Conservation (phyloP, 2,113 vertebrate genomes). For the Phyllostomus hastatus region DNA sequence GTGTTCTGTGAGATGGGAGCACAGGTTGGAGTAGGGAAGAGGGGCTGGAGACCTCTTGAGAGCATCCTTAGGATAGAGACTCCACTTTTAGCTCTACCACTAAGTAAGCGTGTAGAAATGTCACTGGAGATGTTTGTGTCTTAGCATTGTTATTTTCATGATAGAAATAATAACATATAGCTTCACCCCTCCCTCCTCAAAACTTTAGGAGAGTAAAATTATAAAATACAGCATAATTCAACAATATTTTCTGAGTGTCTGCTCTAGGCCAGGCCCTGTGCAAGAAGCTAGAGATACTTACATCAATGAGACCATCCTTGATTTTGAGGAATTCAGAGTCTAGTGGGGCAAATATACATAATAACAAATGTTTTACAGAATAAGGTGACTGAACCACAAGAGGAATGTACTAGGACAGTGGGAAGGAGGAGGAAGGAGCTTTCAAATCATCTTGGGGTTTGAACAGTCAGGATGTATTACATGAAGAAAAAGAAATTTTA, state of each 20-base stretch:
- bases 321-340: not conserved
- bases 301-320: not conserved
- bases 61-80: accelerated
- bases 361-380: not conserved
- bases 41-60: not conserved
- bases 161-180: not conserved
- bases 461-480: not conserved
- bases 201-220: not conserved
- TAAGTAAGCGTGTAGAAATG: not conserved
- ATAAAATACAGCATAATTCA: not conserved
- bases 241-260: not conserved
- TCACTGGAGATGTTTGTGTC: not conserved
- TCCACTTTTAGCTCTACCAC: not conserved
- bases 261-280: not conserved
- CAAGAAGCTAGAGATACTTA: not conserved
- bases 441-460: not conserved
- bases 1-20: not conserved
- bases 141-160: not conserved
- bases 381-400: not conserved
- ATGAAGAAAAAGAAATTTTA: not conserved
- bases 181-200: not conserved
- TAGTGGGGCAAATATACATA: not conserved
- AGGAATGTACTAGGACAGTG: not conserved
- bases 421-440: not conserved
- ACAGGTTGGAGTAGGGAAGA: not conserved